Base-by-base conservation (phyloP, 37 sponge, comb jelly and placozoan species). In the Lycopodina hypogea region DNA sequence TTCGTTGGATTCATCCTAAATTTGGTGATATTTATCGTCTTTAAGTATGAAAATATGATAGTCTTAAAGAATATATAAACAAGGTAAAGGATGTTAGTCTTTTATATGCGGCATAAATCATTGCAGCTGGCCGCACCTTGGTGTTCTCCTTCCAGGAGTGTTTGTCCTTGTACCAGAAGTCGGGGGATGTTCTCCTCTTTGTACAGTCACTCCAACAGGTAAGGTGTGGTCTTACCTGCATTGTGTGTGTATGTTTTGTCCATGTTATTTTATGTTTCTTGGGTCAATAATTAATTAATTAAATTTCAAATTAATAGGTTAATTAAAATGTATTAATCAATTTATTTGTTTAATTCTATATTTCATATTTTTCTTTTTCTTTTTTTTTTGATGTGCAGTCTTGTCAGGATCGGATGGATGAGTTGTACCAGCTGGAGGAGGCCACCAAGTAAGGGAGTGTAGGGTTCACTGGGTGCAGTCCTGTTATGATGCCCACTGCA, bases 121-220 rank as follows among this genome's bases (percentile, higher is more conserved):
- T 1, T 83, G 63, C 62, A 84, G 84, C 69, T 48, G 52, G 78
- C 26, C 58, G 62, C 26, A 71, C 70, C 29, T 69, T 84, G 19
- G 40, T 77, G 22, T 23, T 8, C 1, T 28, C 71, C 52, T 84
- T 84, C 37, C 84, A 84, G 36, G 52, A 56, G 33, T 32, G 42
- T 0, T 59, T 71, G 52, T 71, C 71, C 38, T 50, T 37, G 14
- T 61, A 77, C 45, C 51, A 40, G n/a, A 51, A 45, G 32, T 61
- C 63, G 35, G 52, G 70, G 18, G 62, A 84, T 18, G 38, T 58
- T 24, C 55, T 84, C 51, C 71, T 77, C 7, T 69, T 84, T 30
- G 61, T 38, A 14, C 15, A 18, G 1, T 45, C 78, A 30, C 63
- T 84, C 14, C 71, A 84, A 64, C 24, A 84, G 51, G 84, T 83